Conservation (phyloP, 2,113 vertebrate species). For the Leiothrix lutea region DNA sequence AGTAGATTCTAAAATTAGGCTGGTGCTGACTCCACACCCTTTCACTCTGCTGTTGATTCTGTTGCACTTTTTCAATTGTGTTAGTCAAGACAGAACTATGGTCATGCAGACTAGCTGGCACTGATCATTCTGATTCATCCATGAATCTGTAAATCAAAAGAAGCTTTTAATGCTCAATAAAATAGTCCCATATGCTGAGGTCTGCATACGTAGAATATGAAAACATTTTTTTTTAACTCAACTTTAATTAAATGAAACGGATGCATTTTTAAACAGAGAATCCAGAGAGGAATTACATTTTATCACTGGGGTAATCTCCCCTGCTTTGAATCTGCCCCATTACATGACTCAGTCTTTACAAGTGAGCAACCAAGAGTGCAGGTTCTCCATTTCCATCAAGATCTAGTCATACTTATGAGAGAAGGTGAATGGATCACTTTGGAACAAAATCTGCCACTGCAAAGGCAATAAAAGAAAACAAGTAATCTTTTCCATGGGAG, state of each 20-base stretch:
- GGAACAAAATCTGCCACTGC: background rate
- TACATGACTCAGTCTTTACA: background rate
- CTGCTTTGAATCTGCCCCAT: background rate
- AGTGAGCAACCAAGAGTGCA: background rate
- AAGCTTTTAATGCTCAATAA: background rate
- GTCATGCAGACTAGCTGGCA: background rate
- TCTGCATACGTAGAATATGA: background rate
- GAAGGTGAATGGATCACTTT: background rate
- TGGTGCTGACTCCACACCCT: background rate
- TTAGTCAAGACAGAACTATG: background rate
- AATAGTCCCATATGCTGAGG: background rate
- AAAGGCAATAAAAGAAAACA: background rate
- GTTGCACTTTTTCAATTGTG: background rate
- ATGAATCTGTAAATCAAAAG: conserved; percentile 14
- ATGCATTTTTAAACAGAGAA: background rate
- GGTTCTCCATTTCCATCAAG: background rate
- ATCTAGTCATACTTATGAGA: background rate
- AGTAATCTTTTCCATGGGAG: background rate
- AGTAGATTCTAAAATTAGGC: background rate
- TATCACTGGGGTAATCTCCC: background rate
- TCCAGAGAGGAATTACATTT: background rate
- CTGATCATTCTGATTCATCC: background rate
- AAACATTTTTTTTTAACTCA: rapidly evolving
- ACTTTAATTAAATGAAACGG: background rate
- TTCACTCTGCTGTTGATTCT: background rate